A percentile compares a stretch with the other conserved stretches of the same genome.
phyloP scores from a whole-genome alignment of 2,113 vertebrate genomes.

The Numenius arquata region DNA sequence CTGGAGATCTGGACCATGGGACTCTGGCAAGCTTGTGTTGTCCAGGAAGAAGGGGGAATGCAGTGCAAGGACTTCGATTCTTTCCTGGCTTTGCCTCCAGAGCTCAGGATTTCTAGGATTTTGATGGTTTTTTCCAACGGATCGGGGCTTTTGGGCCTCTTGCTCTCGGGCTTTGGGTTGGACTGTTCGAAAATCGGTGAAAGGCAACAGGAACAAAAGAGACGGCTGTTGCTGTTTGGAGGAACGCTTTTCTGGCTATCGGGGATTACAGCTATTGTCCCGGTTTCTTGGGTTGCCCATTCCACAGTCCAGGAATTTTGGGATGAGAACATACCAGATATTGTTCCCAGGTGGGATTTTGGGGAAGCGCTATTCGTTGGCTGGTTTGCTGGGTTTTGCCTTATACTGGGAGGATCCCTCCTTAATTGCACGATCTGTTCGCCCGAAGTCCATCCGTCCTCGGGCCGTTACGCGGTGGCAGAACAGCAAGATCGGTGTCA shows the following conservation, averaged over 20 bases:
- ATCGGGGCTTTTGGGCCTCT: slow-evolving; percentile 79
- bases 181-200: slow-evolving; percentile 80
- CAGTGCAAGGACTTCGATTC: slow-evolving; percentile 91
- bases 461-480: neutral
- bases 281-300: slow-evolving; percentile 90
- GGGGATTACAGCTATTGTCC: slow-evolving; percentile 80
- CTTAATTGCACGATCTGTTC: slow-evolving; percentile 72
- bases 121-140: slow-evolving; percentile 86
- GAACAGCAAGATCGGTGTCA: slow-evolving; percentile 38
- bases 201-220: slow-evolving; percentile 73
- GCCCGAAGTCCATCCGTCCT: neutral
- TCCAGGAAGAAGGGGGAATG: slow-evolving; percentile 88
- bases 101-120: slow-evolving; percentile 85
- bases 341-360: slow-evolving; percentile 94
- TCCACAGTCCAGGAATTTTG: slow-evolving; percentile 89
- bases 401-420: slow-evolving; percentile 84
- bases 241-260: slow-evolving; percentile 84
- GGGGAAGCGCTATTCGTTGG: slow-evolving; percentile 92
- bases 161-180: slow-evolving; percentile 80
- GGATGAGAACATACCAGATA: slow-evolving; percentile 87
- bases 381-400: slow-evolving; percentile 88
- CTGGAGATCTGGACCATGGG: slow-evolving; percentile 92
- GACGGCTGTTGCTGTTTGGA: slow-evolving; percentile 77
- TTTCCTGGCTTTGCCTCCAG: slow-evolving; percentile 81
- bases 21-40: slow-evolving; percentile 89